Evolutionary conservation across 2,113 vertebrate genomes (phyloP).

Genomic region (Cairina moschata): DNA sequence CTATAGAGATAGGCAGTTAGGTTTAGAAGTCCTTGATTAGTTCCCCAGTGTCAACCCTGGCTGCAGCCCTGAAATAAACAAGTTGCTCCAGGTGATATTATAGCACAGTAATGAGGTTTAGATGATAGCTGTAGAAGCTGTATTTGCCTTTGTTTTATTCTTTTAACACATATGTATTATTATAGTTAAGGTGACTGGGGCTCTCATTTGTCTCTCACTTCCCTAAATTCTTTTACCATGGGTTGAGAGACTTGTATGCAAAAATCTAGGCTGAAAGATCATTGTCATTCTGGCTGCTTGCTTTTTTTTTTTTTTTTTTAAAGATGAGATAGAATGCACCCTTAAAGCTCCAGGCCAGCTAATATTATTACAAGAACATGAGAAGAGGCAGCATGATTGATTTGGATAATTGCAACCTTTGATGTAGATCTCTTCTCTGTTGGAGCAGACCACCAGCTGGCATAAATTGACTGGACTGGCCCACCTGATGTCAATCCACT

Average conservation of each 20-base stretch:
- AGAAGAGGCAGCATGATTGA: background rate
- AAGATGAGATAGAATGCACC: background rate
- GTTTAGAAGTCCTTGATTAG: constrained; percentile 49
- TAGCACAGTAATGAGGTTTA: background rate
- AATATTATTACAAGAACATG: background rate
- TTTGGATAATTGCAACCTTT: background rate
- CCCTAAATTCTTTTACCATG: background rate
- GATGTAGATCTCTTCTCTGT: background rate
- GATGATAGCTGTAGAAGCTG: background rate
- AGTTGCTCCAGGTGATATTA: background rate
- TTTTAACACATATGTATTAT: background rate
- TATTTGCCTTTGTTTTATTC: background rate
- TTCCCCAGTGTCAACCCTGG: constrained; percentile 14
- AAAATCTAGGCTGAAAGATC: background rate
- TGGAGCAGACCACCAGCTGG: background rate
- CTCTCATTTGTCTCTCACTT: background rate
- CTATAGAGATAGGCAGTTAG: constrained; percentile 6
- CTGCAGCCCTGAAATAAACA: constrained; percentile 27
- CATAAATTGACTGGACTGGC: background rate
- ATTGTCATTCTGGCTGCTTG: background rate
- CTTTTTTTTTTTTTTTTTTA: background rate
- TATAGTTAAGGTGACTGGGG: background rate
- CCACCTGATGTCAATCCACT: background rate
- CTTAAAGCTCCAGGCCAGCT: background rate
- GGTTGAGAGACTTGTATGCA: background rate